phyloP scores from a whole-genome alignment of 2,888 invertebrate genomes.

The Polyommatus icarus region DNA sequence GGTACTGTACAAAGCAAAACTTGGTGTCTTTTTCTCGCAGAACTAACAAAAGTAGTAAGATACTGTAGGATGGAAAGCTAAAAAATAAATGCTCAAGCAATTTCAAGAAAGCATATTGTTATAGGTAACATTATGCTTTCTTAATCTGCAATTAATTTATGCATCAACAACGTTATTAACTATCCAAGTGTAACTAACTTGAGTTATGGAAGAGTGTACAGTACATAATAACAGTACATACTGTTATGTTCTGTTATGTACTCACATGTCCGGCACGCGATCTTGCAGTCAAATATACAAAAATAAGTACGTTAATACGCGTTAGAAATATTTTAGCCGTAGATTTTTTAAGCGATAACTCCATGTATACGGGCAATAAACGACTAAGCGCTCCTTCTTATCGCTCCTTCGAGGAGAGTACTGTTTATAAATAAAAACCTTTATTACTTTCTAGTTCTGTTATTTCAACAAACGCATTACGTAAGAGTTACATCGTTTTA shows the following conservation, averaged over 20 bases:
- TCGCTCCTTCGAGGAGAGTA: constrained; percentile 39
- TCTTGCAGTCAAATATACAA: constrained; percentile 30
- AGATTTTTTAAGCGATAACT: constrained; percentile 33
- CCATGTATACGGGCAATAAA: constrained; percentile 37
- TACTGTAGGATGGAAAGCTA: neutral
- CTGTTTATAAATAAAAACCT: constrained; percentile 44
- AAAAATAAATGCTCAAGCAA: neutral
- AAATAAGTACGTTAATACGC: constrained; percentile 31
- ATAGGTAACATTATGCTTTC: neutral
- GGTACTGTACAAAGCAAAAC: too few relatives aligned
- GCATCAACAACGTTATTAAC: constrained; percentile 18
- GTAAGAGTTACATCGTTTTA: constrained; percentile 52
- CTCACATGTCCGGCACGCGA: constrained; percentile 20
- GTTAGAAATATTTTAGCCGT: constrained; percentile 33
- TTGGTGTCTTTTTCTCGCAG: neutral
- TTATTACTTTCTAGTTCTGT: constrained; percentile 34
- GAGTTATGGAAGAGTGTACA: constrained; percentile 27
- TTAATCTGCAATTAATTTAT: constrained; percentile 32
- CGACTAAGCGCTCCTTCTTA: constrained; percentile 39
- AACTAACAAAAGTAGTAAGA: neutral
- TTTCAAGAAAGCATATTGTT: neutral
- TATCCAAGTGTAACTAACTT: constrained; percentile 20
- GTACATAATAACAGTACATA: constrained; percentile 28
- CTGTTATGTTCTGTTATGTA: constrained; percentile 26
- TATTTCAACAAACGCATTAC: constrained; percentile 38